Evolutionary conservation across 2,888 invertebrate genomes (phyloP).

Genomic region (Matsumyia berberina): DNA sequence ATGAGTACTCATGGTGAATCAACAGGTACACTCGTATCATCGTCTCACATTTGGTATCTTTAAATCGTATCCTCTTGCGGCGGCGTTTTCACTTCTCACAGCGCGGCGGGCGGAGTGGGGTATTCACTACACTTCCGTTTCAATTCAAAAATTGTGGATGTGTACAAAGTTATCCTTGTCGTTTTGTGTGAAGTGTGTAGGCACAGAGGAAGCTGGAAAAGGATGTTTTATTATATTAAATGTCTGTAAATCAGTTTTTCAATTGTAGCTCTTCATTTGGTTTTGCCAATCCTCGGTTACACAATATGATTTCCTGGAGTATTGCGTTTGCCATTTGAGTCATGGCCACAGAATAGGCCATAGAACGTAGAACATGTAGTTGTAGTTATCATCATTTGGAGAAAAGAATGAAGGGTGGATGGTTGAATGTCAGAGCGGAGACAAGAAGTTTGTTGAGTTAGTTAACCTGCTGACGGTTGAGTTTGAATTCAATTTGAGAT

Average conservation of each 20-base stretch:
- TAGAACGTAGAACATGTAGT: not conserved
- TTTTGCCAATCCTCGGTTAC: constrained; percentile 64
- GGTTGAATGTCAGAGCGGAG: too few relatives aligned
- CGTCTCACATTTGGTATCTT: constrained; percentile 74
- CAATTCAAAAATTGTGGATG: constrained; percentile 48
- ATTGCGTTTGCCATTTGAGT: constrained; percentile 6
- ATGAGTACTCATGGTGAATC: constrained; percentile 46
- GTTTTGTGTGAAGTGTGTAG: not conserved
- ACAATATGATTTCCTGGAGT: constrained; percentile 64
- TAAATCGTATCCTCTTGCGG: constrained; percentile 64
- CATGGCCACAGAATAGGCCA: not conserved
- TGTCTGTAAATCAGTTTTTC: constrained; percentile 75
- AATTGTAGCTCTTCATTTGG: constrained; percentile 68
- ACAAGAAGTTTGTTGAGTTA: constrained; percentile 1
- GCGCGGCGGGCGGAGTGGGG: not conserved
- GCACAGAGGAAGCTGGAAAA: constrained; percentile 47
- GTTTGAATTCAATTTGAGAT: constrained; percentile 9
- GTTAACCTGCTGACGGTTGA: constrained; percentile 4
- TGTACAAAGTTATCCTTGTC: constrained; percentile 48
- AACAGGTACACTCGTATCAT: constrained; percentile 72
- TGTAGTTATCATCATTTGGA: not conserved
- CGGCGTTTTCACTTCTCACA: constrained; percentile 43
- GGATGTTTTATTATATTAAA: constrained; percentile 76
- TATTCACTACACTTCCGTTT: constrained; percentile 48
- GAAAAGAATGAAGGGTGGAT: not conserved